phyloP scores from a whole-genome alignment of 2,113 vertebrate genomes.

The Microtus ochrogaster region DNA sequence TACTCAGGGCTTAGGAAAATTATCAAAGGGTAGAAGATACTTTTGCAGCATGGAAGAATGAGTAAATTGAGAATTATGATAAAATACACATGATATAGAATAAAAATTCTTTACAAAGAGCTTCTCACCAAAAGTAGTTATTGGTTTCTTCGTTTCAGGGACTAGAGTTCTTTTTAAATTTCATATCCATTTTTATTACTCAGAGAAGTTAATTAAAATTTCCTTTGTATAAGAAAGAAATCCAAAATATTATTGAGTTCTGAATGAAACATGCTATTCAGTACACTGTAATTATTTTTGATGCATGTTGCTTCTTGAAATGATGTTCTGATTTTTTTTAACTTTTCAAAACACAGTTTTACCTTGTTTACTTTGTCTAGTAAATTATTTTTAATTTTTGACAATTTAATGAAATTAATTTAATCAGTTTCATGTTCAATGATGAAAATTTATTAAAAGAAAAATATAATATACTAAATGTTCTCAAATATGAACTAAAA shows the following conservation, averaged over 20 bases:
- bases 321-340: neutral
- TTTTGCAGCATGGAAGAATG: neutral
- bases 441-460: neutral
- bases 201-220: neutral
- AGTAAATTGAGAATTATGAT: neutral
- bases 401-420: neutral
- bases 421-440: neutral
- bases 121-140: neutral
- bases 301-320: neutral
- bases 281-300: neutral
- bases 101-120: neutral
- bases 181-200: neutral
- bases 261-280: constrained; percentile 12
- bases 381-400: neutral
- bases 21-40: neutral
- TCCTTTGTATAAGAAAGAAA: neutral
- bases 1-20: neutral
- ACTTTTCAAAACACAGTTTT: constrained; percentile 20
- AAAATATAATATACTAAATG: neutral
- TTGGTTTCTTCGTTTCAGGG: neutral
- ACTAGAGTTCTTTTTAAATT: neutral
- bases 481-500: constrained; percentile 3
- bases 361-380: neutral
- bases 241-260: constrained; percentile 18
- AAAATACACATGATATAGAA: neutral